Evolutionary conservation across 2,113 vertebrate genomes (phyloP).

Genomic region (Bubo scandiacus): DNA sequence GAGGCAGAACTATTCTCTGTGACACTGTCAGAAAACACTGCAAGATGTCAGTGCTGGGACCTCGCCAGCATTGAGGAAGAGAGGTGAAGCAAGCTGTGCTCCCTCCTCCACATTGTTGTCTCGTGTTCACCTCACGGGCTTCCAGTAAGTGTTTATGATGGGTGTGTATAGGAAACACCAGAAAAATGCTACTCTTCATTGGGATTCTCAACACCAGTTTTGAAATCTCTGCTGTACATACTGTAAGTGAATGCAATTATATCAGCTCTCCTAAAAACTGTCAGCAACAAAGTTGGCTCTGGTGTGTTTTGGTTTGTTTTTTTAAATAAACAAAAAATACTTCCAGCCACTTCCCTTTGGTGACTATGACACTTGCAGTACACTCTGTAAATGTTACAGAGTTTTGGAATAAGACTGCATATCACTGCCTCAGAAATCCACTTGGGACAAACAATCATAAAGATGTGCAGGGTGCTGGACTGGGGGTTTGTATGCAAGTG

Average conservation of each 20-base stretch:
- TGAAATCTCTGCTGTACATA: background rate
- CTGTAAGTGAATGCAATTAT: background rate
- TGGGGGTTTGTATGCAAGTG: background rate
- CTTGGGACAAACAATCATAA: background rate
- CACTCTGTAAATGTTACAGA: background rate
- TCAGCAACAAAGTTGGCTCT: background rate
- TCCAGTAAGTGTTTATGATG: background rate
- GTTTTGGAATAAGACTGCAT: background rate
- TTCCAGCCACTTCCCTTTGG: background rate
- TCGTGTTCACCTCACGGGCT: background rate
- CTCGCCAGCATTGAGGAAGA: background rate
- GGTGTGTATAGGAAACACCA: background rate
- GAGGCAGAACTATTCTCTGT: background rate
- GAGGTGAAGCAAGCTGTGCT: background rate
- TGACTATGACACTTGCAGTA: background rate
- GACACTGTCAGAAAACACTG: background rate
- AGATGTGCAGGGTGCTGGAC: no score
- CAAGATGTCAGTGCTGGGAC: background rate
- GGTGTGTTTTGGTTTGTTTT: background rate
- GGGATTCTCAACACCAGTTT: background rate
- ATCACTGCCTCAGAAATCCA: background rate
- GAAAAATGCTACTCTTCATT: background rate
- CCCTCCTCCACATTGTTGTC: background rate
- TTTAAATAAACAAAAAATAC: background rate
- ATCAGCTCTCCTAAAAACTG: background rate